A percentile compares a stretch with the other conserved stretches of the same genome.
These are phyloP conservation scores for Argyresthia albistria DNA, from an alignment of 2,888 invertebrate species.

Conservation along the genomic window DNA sequence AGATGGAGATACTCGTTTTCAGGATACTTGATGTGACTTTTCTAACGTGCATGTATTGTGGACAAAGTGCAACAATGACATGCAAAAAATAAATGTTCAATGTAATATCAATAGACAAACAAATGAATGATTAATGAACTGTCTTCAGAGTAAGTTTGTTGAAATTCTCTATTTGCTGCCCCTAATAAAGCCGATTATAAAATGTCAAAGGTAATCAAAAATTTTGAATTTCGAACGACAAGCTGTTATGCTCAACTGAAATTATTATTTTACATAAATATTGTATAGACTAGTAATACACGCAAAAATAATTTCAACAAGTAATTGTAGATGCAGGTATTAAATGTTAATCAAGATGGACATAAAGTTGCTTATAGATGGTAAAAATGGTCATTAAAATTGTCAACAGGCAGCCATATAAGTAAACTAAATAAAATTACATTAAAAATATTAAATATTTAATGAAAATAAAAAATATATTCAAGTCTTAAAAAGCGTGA, in stretches of 20 bases:
- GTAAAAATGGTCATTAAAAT: background rate
- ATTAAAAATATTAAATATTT: background rate
- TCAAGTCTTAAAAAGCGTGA: no score
- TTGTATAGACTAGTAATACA: slow-evolving; percentile 2
- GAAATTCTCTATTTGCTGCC: no score
- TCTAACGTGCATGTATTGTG: no score
- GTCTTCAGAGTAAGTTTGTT: no score
- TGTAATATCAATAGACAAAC: background rate
- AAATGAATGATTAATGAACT: no score
- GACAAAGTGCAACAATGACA: no score
- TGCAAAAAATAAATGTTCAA: background rate
- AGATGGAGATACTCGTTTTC: no score
- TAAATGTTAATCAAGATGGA: background rate
- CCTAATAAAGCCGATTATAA: no score
- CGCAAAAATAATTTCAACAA: background rate
- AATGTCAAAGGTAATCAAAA: slow-evolving; percentile 11
- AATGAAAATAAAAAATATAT: background rate
- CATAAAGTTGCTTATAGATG: background rate
- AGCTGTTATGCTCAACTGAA: slow-evolving; percentile 28
- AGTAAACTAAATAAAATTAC: background rate
- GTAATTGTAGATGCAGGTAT: background rate
- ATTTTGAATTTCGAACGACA: slow-evolving; percentile 59
- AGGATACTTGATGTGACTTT: no score
- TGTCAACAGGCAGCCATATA: background rate
- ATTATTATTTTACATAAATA: background rate